Conservation (phyloP, 2,113 vertebrate species). For the Diphyllodes magnificus region DNA sequence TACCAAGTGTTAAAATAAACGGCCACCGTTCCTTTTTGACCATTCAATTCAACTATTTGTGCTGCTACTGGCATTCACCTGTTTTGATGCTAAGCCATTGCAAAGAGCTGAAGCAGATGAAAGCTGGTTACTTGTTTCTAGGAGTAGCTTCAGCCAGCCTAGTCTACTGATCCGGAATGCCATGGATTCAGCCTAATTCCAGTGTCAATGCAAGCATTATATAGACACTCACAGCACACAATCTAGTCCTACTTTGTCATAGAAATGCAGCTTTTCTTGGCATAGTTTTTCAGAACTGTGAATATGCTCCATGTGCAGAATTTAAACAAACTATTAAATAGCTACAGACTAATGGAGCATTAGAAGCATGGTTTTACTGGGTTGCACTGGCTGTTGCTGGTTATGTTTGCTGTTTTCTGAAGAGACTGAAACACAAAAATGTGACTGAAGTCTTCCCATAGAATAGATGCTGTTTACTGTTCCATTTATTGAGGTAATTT, state of each 20-base stretch:
- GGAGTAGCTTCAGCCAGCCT: not conserved
- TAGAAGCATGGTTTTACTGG: not conserved
- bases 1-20: not conserved
- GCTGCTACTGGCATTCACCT: not conserved
- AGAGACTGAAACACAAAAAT: not conserved
- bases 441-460: not conserved
- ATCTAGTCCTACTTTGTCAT: accelerated
- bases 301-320: not conserved
- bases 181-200: not conserved
- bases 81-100: not conserved
- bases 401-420: not conserved
- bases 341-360: not conserved
- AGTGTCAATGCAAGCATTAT: not conserved
- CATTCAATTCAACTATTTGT: not conserved
- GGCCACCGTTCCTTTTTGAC: not conserved
- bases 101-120: not conserved
- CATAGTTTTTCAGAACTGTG: not conserved
- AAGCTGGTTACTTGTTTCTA: not conserved
- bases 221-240: not conserved
- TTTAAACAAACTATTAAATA: not conserved
- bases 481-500: not conserved
- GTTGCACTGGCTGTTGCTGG: not conserved
- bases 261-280: not conserved
- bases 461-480: not conserved
- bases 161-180: not conserved